These are phyloP conservation scores for Chroicocephalus ridibundus DNA, from an alignment of 2,113 vertebrate genomes.

Conservation along the genomic window DNA sequence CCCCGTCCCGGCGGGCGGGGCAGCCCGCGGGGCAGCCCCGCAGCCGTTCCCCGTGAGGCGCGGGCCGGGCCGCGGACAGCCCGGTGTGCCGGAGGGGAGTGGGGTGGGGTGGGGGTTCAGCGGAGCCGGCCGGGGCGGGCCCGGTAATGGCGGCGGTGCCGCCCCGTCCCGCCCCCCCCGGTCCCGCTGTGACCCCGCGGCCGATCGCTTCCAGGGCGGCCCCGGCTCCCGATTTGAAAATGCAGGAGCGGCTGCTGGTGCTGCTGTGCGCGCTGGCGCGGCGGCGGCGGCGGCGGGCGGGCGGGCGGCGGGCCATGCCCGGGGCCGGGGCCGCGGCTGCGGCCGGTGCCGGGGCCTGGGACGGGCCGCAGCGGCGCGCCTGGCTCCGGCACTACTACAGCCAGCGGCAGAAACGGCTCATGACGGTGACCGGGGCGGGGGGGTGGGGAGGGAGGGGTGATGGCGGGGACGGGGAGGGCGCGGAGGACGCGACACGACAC, in stretches of 20 bases:
- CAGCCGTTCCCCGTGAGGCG: background rate
- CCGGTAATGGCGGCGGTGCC: background rate
- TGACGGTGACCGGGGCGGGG: constrained; percentile 63
- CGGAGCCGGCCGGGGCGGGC: background rate
- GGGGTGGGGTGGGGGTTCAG: too few relatives aligned
- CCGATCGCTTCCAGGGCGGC: constrained; percentile 17
- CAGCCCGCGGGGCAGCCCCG: background rate
- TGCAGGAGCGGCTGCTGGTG: constrained; percentile 58
- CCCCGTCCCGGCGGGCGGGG: background rate
- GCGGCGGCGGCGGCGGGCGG: constrained; percentile 47
- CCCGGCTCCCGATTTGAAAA: constrained; percentile 46
- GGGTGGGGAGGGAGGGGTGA: background rate
- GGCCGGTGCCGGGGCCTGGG: constrained; percentile 29
- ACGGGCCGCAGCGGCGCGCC: constrained; percentile 73
- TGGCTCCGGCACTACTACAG: constrained; percentile 79
- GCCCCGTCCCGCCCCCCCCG: background rate
- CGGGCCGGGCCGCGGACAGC: too few relatives aligned
- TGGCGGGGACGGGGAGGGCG: background rate
- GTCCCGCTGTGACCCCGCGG: background rate
- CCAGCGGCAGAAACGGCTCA: constrained; percentile 79
- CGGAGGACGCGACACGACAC: too few relatives aligned
- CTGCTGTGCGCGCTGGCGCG: constrained; percentile 77
- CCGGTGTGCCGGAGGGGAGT: background rate
- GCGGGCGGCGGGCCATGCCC: constrained; percentile 36
- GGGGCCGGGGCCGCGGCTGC: background rate